phyloP scores from a whole-genome alignment of 2,888 invertebrate species.

The Microdon myrmicae region DNA sequence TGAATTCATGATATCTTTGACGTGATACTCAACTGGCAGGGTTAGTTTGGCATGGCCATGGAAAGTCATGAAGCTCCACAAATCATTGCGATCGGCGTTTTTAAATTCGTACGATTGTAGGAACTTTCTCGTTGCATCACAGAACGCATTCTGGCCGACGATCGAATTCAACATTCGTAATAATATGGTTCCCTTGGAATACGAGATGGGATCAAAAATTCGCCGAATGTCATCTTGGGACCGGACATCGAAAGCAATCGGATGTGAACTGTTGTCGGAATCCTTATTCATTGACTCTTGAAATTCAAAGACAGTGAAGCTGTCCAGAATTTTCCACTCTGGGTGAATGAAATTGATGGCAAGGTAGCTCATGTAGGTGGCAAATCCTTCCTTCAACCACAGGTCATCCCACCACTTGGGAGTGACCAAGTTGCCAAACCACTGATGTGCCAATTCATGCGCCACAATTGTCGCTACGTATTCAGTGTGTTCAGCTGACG shows the following conservation, averaged over 20 bases:
- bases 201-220: conserved; percentile 79
- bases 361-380: conserved; percentile 68
- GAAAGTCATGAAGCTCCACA: conserved; percentile 75
- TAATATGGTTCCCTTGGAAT: conserved; percentile 77
- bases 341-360: conserved; percentile 68
- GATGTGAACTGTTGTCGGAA: conserved; percentile 72
- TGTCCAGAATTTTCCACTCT: conserved; percentile 71
- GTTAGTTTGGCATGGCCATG: conserved; percentile 68
- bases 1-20: conserved; percentile 74
- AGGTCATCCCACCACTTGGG: conserved; percentile 80
- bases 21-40: conserved; percentile 65
- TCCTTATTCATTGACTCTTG: conserved; percentile 72
- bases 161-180: conserved; percentile 79
- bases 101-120: conserved; percentile 69
- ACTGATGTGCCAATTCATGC: conserved; percentile 85
- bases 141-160: conserved; percentile 73
- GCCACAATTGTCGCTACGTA: conserved; percentile 75
- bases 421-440: conserved; percentile 83
- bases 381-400: conserved; percentile 74
- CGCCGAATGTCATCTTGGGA: conserved; percentile 73
- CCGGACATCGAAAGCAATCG: conserved; percentile 73
- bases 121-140: conserved; percentile 69
- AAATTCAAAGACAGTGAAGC: conserved; percentile 70
- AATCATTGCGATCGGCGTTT: conserved; percentile 73
- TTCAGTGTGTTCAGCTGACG: conserved; percentile 72